phyloP scores from a whole-genome alignment of 2,113 vertebrate genomes.

The Notothenia rossii region DNA sequence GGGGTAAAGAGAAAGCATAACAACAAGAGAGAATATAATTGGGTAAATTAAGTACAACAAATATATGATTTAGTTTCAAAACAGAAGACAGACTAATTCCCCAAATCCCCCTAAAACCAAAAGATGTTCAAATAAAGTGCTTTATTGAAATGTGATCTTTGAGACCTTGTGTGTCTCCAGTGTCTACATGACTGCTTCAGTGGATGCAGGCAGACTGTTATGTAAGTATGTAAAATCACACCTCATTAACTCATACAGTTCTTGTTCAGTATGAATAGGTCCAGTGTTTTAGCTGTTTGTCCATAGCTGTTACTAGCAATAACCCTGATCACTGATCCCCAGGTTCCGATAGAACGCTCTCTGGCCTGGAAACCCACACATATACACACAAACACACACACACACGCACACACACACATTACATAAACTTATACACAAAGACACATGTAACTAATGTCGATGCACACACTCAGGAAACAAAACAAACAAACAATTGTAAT shows the following conservation, averaged over 20 bases:
- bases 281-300: slow-evolving; percentile 61
- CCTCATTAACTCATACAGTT: slow-evolving; percentile 26
- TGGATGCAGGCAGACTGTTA: background rate
- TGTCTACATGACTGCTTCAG: slow-evolving; percentile 4
- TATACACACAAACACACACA: slow-evolving; percentile 24
- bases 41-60: background rate
- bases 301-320: slow-evolving; percentile 53
- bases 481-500: background rate
- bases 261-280: slow-evolving; percentile 61
- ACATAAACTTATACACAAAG: slow-evolving; percentile 21
- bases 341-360: slow-evolving; percentile 48
- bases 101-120: background rate
- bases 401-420: slow-evolving; percentile 25
- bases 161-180: background rate
- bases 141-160: background rate
- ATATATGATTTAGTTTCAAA: background rate
- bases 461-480: background rate
- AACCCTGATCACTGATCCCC: slow-evolving; percentile 66
- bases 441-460: background rate
- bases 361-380: slow-evolving; percentile 24
- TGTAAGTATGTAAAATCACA: slow-evolving; percentile 51
- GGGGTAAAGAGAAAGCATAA: background rate
- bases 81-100: background rate
- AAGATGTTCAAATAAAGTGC: background rate
- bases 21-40: background rate